Conservation (phyloP, 1,140 invertebrate species). For the Conus ventricosus region DNA sequence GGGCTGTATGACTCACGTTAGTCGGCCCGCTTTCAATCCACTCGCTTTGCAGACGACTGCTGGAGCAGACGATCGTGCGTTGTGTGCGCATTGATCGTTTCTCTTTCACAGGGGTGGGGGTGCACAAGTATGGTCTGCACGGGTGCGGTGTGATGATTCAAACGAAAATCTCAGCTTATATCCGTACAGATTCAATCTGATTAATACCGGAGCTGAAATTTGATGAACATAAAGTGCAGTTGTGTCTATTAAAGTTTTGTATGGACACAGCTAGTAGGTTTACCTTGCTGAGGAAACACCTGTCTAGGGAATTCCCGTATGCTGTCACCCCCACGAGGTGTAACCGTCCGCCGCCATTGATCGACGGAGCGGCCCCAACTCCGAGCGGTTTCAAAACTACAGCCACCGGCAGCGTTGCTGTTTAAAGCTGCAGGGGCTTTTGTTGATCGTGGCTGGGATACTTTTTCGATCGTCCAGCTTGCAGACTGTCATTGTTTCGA, state of each 20-base stretch:
- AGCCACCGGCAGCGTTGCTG: background rate
- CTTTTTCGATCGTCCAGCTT: background rate
- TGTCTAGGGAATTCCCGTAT: background rate
- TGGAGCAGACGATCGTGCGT: slow-evolving; percentile 2
- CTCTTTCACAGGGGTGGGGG: background rate
- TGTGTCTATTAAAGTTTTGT: background rate
- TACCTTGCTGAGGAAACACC: background rate
- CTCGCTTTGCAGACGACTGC: background rate
- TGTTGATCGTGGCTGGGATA: background rate
- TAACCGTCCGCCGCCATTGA: background rate
- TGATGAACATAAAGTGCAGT: background rate
- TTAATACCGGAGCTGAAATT: background rate
- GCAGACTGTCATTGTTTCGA: background rate
- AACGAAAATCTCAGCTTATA: background rate
- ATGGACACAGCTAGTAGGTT: background rate
- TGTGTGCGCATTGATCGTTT: background rate
- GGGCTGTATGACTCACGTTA: background rate
- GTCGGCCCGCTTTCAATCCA: background rate
- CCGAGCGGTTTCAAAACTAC: background rate
- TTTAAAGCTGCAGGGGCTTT: background rate
- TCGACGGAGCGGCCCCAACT: background rate
- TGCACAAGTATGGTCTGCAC: background rate
- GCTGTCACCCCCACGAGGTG: background rate
- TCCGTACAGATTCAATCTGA: background rate
- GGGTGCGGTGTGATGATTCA: background rate